Evolutionary conservation across 2,888 invertebrate species (phyloP), one percentile per base, ranked within the genome.

Genomic region (Tiliacea aurago): DNA sequence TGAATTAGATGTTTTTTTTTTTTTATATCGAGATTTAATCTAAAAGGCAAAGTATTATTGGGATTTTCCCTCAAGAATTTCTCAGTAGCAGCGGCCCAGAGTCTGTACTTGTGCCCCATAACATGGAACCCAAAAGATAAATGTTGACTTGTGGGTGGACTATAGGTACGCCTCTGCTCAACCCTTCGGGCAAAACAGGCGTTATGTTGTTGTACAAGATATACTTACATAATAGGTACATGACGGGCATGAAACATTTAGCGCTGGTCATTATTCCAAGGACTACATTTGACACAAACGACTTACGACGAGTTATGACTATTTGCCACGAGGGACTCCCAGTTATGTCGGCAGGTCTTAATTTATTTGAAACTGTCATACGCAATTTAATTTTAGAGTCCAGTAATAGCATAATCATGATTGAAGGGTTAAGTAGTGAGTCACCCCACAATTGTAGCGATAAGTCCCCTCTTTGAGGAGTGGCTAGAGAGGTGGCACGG

Each of bases 331-430:
- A 11, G 70, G 45, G 64, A 81, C 45, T 33, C 13, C 9, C 63
- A 43, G 56, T 51, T 53, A 62, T 62, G 45, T n/a, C n/a, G n/a
- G n/a, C n/a, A n/a, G n/a, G n/a, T 80, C 64, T 43, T 59, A 76
- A 80, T 76, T 65, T 81, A 70, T 70, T 66, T 76, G 33, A 0
- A 37, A 28, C n/a, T 69, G 65, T 66, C 56, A 77, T 49, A 37
- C n/a, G 28, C 28, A 63, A 45, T 81, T 68, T 45, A 56, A 69
- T 76, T 68, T 49, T 15, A 18, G 20, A 37, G 53, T 18, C 37
- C n/a, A 58, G 49, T 47, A 18, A 51, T 53, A 28, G 6, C 43
- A 23, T 41, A 45, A 49, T 23, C 20, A 59, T 41, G 20, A 64
- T 53, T 59, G n/a, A 55, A 37, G 23, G 3, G n/a, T 28, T 37